Evolutionary conservation across 1,140 invertebrate genomes (phyloP).

Genomic region (Danaus plexippus): DNA sequence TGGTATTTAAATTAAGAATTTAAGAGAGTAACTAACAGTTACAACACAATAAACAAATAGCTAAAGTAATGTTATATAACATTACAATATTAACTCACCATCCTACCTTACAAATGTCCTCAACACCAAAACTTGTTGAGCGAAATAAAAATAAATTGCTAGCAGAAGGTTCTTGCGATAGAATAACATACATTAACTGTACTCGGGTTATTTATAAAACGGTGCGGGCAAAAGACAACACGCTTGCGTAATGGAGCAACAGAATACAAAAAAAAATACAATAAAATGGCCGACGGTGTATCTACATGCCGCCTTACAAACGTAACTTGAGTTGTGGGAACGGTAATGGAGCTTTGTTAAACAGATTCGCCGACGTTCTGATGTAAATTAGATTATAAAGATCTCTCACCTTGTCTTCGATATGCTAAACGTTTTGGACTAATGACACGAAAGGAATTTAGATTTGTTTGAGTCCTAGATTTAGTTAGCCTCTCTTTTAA

Average conservation of each 20-base stretch:
- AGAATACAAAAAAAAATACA: slow-evolving; percentile 17
- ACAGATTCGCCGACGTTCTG: slow-evolving; percentile 13
- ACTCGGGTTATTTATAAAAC: slow-evolving; percentile 20
- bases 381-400: too few species aligned
- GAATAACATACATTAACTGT: slow-evolving; percentile 23
- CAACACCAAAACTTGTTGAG: slow-evolving; percentile 15
- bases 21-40: too few species aligned
- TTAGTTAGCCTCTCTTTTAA: too few species aligned
- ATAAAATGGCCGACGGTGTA: slow-evolving; percentile 17
- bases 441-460: too few species aligned
- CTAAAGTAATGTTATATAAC: too few species aligned
- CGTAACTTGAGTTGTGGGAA: slow-evolving; percentile 12
- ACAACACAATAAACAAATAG: too few species aligned
- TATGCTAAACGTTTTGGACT: too few species aligned
- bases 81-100: too few species aligned
- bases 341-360: slow-evolving; percentile 8
- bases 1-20: too few species aligned
- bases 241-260: slow-evolving; percentile 15
- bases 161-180: slow-evolving; percentile 13
- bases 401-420: too few species aligned
- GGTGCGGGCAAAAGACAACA: slow-evolving; percentile 20
- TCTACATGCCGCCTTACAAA: slow-evolving; percentile 20
- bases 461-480: too few species aligned
- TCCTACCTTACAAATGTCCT: too few species aligned
- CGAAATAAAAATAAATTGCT: slow-evolving; percentile 17